Conservation (phyloP, 2,797 vertebrate species). For the Hybognathus amarus region DNA sequence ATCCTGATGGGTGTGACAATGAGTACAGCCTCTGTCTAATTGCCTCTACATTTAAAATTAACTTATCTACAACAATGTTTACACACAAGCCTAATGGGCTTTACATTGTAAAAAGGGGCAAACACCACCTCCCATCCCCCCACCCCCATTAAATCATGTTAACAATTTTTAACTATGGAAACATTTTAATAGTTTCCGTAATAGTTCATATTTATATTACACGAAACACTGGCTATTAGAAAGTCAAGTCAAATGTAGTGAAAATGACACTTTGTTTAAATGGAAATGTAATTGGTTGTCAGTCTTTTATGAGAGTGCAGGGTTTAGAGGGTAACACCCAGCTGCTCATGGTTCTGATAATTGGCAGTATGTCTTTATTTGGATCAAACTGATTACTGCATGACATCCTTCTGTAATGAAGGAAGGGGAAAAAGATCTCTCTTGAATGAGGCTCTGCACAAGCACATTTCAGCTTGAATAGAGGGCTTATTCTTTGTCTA, state of each 20-base stretch:
- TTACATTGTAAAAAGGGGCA: neutral
- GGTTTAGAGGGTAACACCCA: slow-evolving; percentile 57
- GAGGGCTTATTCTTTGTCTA: slow-evolving; percentile 59
- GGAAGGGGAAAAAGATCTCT: slow-evolving; percentile 40
- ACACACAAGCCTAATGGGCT: slow-evolving; percentile 18
- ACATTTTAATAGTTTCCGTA: neutral
- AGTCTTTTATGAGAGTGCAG: slow-evolving; percentile 33
- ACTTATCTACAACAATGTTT: slow-evolving; percentile 28
- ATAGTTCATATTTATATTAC: neutral
- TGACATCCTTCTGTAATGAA: slow-evolving; percentile 53
- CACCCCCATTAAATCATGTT: neutral
- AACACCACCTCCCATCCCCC: neutral
- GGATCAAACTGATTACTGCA: slow-evolving; percentile 52
- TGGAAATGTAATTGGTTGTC: slow-evolving; percentile 43
- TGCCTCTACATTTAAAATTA: slow-evolving; percentile 28
- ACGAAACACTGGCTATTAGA: neutral
- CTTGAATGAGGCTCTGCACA: slow-evolving; percentile 50
- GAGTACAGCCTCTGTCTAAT: slow-evolving; percentile 24
- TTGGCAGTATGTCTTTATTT: slow-evolving; percentile 51
- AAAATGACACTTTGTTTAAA: slow-evolving; percentile 27
- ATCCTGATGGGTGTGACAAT: slow-evolving; percentile 34
- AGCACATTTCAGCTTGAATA: slow-evolving; percentile 56
- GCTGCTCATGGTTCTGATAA: slow-evolving; percentile 55
- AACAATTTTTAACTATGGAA: neutral
- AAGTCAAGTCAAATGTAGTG: neutral